Percentiles rank a stretch among this genome's conserved stretches.
Conservation (phyloP, 2,113 vertebrate species). For the Lampris megalopsis region DNA sequence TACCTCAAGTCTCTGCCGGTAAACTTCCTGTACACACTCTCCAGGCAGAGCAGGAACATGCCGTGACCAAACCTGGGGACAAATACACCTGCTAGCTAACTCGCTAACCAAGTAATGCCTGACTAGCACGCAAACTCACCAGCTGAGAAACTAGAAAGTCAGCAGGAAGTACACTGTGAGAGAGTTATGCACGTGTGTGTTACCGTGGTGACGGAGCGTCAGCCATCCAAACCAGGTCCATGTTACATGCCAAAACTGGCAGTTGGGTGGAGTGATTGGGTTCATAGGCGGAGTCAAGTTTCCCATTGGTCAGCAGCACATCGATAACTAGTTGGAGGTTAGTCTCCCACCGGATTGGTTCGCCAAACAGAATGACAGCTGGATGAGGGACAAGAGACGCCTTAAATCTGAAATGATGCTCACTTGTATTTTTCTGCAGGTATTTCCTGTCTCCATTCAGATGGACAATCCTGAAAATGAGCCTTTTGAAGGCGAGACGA, state of each 20-base stretch:
- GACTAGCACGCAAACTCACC: neutral
- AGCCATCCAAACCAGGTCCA: conserved; percentile 91
- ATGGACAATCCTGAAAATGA: too few species aligned
- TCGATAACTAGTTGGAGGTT: conserved; percentile 91
- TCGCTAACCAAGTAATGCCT: neutral
- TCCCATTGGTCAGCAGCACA: conserved; percentile 88
- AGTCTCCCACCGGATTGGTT: conserved; percentile 92
- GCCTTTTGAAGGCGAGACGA: too few species aligned
- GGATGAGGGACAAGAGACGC: neutral
- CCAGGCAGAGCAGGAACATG: conserved; percentile 90
- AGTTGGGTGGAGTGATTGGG: conserved; percentile 77
- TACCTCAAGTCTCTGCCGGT: conserved; percentile 89
- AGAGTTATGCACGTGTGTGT: neutral
- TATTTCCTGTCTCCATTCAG: too few species aligned
- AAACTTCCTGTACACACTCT: conserved; percentile 91
- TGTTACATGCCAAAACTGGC: conserved; percentile 90
- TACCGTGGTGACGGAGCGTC: conserved; percentile 91
- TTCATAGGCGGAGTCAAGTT: conserved; percentile 78
- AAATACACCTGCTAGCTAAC: neutral
- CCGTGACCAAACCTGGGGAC: conserved; percentile 87
- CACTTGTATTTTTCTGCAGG: neutral
- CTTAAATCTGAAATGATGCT: neutral
- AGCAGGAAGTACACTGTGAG: neutral
- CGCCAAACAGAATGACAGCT: conserved; percentile 91
- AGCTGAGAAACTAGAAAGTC: neutral